Percentiles rank a stretch among this genome's conserved stretches.
phyloP scores from a whole-genome alignment of 2,888 invertebrate species.

The Agapostemon virescens region DNA sequence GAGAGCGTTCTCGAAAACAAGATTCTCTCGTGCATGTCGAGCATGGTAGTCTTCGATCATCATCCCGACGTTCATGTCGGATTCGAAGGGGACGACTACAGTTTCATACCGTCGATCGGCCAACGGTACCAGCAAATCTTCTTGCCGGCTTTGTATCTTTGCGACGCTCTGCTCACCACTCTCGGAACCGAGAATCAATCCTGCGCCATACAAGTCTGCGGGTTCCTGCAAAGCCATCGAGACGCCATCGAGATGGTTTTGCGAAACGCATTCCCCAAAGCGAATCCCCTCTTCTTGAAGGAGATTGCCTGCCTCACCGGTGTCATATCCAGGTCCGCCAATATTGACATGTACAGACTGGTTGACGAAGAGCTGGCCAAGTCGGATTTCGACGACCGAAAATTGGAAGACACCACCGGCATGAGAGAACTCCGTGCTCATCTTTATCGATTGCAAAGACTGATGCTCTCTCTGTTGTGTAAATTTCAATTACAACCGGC shows the following conservation, averaged over 20 bases:
- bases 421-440: conserved; percentile 82
- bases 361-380: conserved; percentile 76
- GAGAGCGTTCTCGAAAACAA: conserved; percentile 84
- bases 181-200: conserved; percentile 92
- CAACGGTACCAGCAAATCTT: conserved; percentile 91
- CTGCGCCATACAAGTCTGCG: conserved; percentile 89
- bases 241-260: conserved; percentile 91
- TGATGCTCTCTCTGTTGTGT: conserved; percentile 88
- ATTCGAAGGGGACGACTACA: conserved; percentile 72
- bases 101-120: conserved; percentile 85
- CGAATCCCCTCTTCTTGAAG: conserved; percentile 85
- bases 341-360: conserved; percentile 79
- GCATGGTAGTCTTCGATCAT: conserved; percentile 86
- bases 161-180: conserved; percentile 90
- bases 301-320: conserved; percentile 90
- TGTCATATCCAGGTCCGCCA: conserved; percentile 87
- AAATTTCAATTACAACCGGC: conserved; percentile 83
- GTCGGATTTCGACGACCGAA: conserved; percentile 63
- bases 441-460: conserved; percentile 86
- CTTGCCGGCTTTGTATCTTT: conserved; percentile 90
- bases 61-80: conserved; percentile 86
- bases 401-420: conserved; percentile 72
- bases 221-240: conserved; percentile 89
- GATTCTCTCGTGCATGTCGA: conserved; percentile 84
- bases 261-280: conserved; percentile 85